These are phyloP conservation scores for Danaus melanippus DNA, from an alignment of 1,140 invertebrate species.

Conservation along the genomic window DNA sequence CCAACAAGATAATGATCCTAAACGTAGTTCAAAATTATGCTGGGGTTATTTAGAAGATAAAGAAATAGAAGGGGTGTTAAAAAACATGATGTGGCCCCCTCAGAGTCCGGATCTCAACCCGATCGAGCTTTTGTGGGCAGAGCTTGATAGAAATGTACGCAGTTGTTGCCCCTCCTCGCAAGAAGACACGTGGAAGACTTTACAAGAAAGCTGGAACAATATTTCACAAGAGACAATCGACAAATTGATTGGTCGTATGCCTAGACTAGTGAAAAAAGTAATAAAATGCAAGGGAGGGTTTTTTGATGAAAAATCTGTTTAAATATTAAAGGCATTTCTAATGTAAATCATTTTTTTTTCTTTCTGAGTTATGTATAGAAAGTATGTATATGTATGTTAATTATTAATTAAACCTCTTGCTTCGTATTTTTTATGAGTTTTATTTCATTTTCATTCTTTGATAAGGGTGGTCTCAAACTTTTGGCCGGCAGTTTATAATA, in stretches of 20 bases:
- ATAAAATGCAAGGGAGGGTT: too few relatives aligned
- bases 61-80: slow-evolving; percentile 14
- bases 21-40: slow-evolving; percentile 18
- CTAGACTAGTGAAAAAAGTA: neutral
- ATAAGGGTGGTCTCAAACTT: too few relatives aligned
- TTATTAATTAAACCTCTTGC: too few relatives aligned
- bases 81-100: slow-evolving; percentile 12
- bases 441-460: too few relatives aligned
- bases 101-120: slow-evolving; percentile 10
- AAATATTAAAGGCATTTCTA: too few relatives aligned
- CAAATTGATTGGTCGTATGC: slow-evolving; percentile 6
- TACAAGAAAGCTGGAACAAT: slow-evolving; percentile 15
- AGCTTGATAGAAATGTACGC: slow-evolving; percentile 6
- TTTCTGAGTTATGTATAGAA: too few relatives aligned
- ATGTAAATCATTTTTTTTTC: too few relatives aligned
- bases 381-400: too few relatives aligned
- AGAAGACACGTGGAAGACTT: slow-evolving; percentile 14
- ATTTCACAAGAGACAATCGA: slow-evolving; percentile 14
- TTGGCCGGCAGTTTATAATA: too few relatives aligned
- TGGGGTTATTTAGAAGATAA: slow-evolving; percentile 17
- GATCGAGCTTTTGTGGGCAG: slow-evolving; percentile 11
- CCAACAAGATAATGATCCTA: slow-evolving; percentile 21
- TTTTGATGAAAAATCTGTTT: too few relatives aligned
- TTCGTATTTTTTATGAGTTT: too few relatives aligned
- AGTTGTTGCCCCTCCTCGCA: slow-evolving; percentile 10